Base-by-base conservation (phyloP, 2,888 invertebrate genomes). In the Drosophila picticornis region DNA sequence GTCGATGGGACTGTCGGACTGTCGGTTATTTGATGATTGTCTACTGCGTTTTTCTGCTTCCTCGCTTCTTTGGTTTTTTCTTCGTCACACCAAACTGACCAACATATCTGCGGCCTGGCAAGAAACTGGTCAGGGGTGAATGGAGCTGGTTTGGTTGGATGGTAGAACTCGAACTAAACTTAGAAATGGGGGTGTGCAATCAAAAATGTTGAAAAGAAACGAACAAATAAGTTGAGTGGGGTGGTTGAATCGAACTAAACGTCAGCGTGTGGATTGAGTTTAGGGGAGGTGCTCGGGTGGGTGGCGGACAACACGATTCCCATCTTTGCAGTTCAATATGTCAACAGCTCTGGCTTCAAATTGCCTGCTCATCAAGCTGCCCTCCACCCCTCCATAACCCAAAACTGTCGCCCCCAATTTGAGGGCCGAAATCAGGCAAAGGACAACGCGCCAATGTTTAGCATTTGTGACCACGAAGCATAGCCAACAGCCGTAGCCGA, bases 1-100 rank as follows among this genome's bases (percentile, higher is more conserved):
- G 72, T 72, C 81, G 71, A 84, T 81, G 78, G 76, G 72, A 76
- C 84, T 81, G 81, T 78, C 82, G 72, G 73, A 76, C 84, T 84
- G 82, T 76, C 82, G 75, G 84, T 75, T 82, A 81, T 82, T 78
- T 78, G 82, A 82, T 66, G 82, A 81, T 82, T 82, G 79, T 81
- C 75, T 73, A 63, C 53, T 52, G 65, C 70, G 70, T 68, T 81
- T 72, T 74, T 77, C 55, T 69, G 66, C 58, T 80, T 25, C 61
- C 65, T 66, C 56, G 50, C 57, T 51, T 29, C 46, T 63, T 58
- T 66, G 36, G 40, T 51, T 65, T 60, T 70, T 66, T 66, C 80
- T 66, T 66, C 71, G 70, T 70, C 72, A 81, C 63, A 68, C 75
- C 69, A 75, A 80, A 58, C 84, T 77, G 75, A 77, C 84, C 81